A percentile compares a stretch with the other conserved stretches of the same genome.
Evolutionary conservation across 2,113 vertebrate genomes (phyloP).

Genomic region (Menidia beryllina): DNA sequence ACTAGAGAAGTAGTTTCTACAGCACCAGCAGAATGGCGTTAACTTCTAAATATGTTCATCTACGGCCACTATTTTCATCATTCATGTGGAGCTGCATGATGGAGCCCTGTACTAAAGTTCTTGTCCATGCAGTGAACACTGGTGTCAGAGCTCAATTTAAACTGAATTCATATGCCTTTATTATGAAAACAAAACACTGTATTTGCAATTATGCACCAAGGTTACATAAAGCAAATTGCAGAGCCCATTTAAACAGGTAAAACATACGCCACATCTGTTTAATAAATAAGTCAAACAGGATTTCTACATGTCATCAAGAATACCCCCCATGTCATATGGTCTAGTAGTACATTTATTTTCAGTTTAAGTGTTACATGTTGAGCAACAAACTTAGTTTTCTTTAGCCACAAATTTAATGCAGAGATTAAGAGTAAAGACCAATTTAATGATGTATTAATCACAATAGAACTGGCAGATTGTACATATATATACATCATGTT

Average conservation of each 20-base stretch:
- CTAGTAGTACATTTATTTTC: slow-evolving; percentile 99
- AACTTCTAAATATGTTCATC: too few species aligned
- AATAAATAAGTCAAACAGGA: slow-evolving; percentile 75
- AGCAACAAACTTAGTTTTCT: slow-evolving; percentile 96
- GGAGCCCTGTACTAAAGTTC: not conserved
- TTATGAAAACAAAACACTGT: slow-evolving; percentile 78
- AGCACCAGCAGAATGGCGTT: too few species aligned
- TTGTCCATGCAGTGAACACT: slow-evolving; percentile 28
- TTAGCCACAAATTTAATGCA: slow-evolving; percentile 95
- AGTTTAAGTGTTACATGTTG: slow-evolving; percentile 94
- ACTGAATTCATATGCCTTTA: slow-evolving; percentile 74
- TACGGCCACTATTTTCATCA: too few species aligned
- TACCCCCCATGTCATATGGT: slow-evolving; percentile 89
- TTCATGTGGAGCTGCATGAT: not conserved
- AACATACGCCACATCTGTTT: slow-evolving; percentile 61
- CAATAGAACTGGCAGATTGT: slow-evolving; percentile 93
- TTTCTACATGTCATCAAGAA: slow-evolving; percentile 81
- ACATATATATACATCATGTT: slow-evolving; percentile 83
- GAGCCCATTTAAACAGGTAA: slow-evolving; percentile 62
- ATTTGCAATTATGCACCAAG: slow-evolving; percentile 68
- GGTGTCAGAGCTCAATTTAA: slow-evolving; percentile 47
- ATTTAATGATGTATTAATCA: slow-evolving; percentile 89
- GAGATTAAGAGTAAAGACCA: slow-evolving; percentile 89
- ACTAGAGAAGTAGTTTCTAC: too few species aligned
- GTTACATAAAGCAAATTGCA: slow-evolving; percentile 67